Conservation (phyloP, 2,113 vertebrate genomes). For the Delphinapterus leucas region DNA sequence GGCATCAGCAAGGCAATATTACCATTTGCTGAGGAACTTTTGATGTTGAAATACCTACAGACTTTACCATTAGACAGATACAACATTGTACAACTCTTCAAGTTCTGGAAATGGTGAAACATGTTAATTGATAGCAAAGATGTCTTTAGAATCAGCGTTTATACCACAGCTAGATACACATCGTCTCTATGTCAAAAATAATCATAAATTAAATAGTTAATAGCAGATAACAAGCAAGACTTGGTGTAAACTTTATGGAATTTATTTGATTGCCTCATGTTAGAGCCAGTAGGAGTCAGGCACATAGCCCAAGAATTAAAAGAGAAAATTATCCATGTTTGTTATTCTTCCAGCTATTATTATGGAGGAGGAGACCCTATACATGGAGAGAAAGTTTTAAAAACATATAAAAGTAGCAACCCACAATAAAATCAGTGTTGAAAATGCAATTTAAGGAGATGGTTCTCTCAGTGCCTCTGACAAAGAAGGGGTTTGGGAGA, state of each 20-base stretch:
- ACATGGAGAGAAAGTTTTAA: neutral
- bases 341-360: neutral
- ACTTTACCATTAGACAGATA: neutral
- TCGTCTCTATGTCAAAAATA: neutral
- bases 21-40: slow-evolving; percentile 14
- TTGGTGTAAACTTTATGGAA: neutral
- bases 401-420: neutral
- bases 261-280: neutral
- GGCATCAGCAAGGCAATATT: rapidly evolving
- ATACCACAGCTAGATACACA: neutral
- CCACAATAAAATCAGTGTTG: neutral
- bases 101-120: neutral
- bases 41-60: neutral
- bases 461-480: neutral
- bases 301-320: neutral
- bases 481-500: neutral
- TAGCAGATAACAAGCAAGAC: neutral
- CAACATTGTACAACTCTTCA: neutral
- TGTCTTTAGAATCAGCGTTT: neutral
- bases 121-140: neutral
- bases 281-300: slow-evolving; percentile 19
- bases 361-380: neutral
- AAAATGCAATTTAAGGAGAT: neutral
- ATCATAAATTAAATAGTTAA: slow-evolving; percentile 50
- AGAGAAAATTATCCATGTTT: neutral